Percentiles rank a stretch among this genome's conserved stretches.
Evolutionary conservation across 2,888 invertebrate species (phyloP).

Genomic region (Ornithoptera priamus): DNA sequence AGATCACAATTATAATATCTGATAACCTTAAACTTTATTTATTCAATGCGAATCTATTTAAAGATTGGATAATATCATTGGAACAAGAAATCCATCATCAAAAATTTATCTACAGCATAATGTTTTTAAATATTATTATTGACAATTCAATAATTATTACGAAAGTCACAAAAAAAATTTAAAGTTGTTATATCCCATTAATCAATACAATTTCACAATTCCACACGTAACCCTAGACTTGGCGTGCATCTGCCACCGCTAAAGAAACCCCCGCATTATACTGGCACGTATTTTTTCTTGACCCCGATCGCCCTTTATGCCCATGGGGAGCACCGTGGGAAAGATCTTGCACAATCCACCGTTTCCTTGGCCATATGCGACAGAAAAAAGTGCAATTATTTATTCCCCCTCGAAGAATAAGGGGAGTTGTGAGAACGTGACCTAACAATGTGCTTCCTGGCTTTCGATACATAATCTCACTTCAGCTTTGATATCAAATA

Average conservation of each 20-base stretch:
- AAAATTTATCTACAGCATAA: background rate
- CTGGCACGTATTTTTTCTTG: constrained; percentile 78
- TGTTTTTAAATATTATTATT: background rate
- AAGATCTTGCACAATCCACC: constrained; percentile 74
- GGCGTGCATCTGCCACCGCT: constrained; percentile 71
- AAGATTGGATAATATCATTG: background rate
- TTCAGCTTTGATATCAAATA: constrained; percentile 49
- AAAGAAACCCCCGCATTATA: constrained; percentile 72
- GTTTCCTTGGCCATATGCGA: constrained; percentile 79
- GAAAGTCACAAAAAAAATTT: background rate
- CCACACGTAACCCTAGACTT: constrained; percentile 72
- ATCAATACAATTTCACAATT: constrained; percentile 69
- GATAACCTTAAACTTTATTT: constrained; percentile 3
- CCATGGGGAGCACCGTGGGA: constrained; percentile 78
- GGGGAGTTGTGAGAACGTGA: constrained; percentile 80
- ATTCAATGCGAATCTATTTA: constrained; percentile 1
- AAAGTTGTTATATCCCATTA: constrained; percentile 45
- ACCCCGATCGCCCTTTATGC: constrained; percentile 74
- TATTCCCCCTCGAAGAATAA: constrained; percentile 78
- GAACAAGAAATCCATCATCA: too few relatives aligned
- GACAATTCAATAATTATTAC: too few relatives aligned
- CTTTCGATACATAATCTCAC: constrained; percentile 71
- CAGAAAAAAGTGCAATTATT: constrained; percentile 81
- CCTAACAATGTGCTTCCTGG: constrained; percentile 80
- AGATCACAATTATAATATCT: constrained; percentile 2